Evolutionary conservation across 2,888 invertebrate genomes (phyloP), one percentile per base, ranked within the genome.

Genomic region (Trisateles emortualis): DNA sequence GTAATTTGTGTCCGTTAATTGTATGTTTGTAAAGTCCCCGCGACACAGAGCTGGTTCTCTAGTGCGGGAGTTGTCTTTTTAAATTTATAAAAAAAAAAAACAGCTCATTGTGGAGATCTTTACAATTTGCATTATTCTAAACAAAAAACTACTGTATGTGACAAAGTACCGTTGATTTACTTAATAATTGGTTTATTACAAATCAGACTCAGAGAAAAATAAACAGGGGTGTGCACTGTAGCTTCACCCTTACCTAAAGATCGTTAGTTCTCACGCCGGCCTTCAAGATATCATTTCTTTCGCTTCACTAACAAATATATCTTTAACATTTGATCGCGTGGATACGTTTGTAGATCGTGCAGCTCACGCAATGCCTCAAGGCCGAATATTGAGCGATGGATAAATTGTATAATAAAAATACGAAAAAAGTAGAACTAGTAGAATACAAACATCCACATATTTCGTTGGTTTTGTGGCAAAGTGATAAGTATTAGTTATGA

Each of bases 311-410:
- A 43, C 30, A 45, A 58, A 55, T 52, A 43, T 49, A 41, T 30
- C 44, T 48, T 35, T 29, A 54, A 44, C 38, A 35, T 55, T 57
- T 36, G 29, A 52, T 71, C 19, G 71, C 71, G 52, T 61, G 72
- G 46, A 49, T 53, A 40, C 48, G 44, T 54, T 40, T 13, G 30
- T 39, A 42, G 51, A 52, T 64, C 39, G 59, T 33, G 42, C 39
- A 49, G 44, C 50, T 35, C 69, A 72, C 65, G 72, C 62, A 62
- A 68, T 10, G 42, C 44, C 30, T 32, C 55, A 60, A 71, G 61
- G 72, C 40, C 41, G 33, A 53, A 50, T 60, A 71, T 53, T 60
- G 52, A 60, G 46, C 52, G 47, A 61, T 68, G 49, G 54, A 55
- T 59, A 58, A 53, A 52, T 39, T n/a, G 24, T 19, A 45, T 69